These are phyloP conservation scores for Palloptera scutellata DNA, from an alignment of 2,888 invertebrate genomes.

Conservation along the genomic window DNA sequence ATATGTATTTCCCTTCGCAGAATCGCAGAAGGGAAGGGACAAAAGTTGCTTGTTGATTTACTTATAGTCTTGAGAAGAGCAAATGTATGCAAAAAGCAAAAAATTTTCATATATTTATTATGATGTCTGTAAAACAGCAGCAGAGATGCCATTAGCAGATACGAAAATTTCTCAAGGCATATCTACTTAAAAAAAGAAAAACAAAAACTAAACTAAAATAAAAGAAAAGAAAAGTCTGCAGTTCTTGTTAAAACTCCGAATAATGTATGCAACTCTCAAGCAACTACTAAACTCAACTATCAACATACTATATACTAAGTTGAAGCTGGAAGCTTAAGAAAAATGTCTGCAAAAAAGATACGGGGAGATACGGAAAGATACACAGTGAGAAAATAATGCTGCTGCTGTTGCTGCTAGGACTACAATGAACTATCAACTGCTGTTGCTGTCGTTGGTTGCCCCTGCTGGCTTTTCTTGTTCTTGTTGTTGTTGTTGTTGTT, in stretches of 20 bases:
- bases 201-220: not conserved
- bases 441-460: not conserved
- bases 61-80: not conserved
- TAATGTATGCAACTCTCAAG: conserved; percentile 13
- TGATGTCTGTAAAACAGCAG: too few relatives aligned
- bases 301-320: too few relatives aligned
- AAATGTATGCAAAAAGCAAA: not conserved
- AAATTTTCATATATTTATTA: not conserved
- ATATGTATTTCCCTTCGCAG: too few relatives aligned
- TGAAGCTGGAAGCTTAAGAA: too few relatives aligned
- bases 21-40: not conserved
- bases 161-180: conserved; percentile 15
- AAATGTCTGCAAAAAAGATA: too few relatives aligned
- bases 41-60: not conserved
- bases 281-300: not conserved
- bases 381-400: not conserved
- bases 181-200: not conserved
- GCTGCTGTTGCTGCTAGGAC: not conserved
- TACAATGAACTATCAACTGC: not conserved
- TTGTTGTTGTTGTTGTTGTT: not conserved
- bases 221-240: not conserved
- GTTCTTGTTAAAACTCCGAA: not conserved
- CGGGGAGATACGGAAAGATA: not conserved
- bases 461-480: too few relatives aligned
- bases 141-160: conserved; percentile 13